phyloP scores from a whole-genome alignment of 1,140 invertebrate species.

The Macrobrachium nipponense region DNA sequence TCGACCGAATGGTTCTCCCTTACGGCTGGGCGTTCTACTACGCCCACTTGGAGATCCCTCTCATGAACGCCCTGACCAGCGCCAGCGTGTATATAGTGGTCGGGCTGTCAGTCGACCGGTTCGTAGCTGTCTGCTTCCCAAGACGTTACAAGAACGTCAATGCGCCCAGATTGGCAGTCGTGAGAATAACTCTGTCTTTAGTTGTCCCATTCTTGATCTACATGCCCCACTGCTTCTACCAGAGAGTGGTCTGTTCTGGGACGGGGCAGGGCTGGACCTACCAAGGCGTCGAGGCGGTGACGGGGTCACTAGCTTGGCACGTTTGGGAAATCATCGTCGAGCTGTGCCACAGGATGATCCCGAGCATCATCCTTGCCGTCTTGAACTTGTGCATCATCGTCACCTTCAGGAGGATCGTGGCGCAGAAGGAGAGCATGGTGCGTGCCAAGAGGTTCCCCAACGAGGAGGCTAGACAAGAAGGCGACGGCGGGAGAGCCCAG shows the following conservation, averaged over 20 bases:
- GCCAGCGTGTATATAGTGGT: slow-evolving; percentile 61
- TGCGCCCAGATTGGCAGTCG: slow-evolving; percentile 38
- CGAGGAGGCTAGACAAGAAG: not conserved
- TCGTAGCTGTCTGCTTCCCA: slow-evolving; percentile 60
- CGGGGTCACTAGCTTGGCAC: slow-evolving; percentile 11
- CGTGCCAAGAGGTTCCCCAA: not conserved
- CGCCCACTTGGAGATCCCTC: slow-evolving; percentile 57
- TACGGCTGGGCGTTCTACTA: slow-evolving; percentile 62
- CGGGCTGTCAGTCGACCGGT: slow-evolving; percentile 60
- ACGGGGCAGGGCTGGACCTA: slow-evolving; percentile 36
- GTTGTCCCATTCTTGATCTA: slow-evolving; percentile 50
- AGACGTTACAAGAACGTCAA: slow-evolving; percentile 40
- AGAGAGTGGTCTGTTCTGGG: slow-evolving; percentile 15
- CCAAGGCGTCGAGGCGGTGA: not conserved
- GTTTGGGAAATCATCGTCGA: slow-evolving; percentile 55
- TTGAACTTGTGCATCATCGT: slow-evolving; percentile 58
- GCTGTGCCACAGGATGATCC: slow-evolving; percentile 57
- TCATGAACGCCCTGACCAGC: slow-evolving; percentile 56
- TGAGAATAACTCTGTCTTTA: slow-evolving; percentile 41
- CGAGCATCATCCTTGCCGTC: slow-evolving; percentile 49
- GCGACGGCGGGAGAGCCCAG: slow-evolving; percentile 11
- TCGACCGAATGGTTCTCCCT: slow-evolving; percentile 33
- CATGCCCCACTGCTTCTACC: slow-evolving; percentile 49
- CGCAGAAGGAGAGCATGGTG: slow-evolving; percentile 7
- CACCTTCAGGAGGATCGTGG: slow-evolving; percentile 40